These are phyloP conservation scores for Falco punctatus DNA, from an alignment of 2,113 vertebrate genomes.

Conservation along the genomic window DNA sequence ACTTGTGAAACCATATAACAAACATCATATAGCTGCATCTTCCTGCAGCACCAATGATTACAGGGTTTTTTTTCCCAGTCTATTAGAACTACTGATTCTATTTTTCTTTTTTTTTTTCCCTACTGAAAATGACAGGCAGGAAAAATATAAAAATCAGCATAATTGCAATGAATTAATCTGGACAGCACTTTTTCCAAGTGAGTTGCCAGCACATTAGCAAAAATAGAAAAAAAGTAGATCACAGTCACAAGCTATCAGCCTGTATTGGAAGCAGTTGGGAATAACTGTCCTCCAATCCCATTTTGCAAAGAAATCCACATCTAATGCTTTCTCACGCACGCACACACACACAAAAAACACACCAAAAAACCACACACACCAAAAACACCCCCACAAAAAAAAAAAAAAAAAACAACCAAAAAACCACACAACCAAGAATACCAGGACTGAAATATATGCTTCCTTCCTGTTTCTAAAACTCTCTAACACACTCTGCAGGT, in stretches of 20 bases:
- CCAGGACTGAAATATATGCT: not conserved
- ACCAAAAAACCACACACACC: too few species aligned
- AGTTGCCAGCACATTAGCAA: not conserved
- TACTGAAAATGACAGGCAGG: not conserved
- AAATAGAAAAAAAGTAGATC: not conserved
- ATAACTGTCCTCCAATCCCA: not conserved
- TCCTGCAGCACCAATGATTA: not conserved
- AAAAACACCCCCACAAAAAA: too few species aligned
- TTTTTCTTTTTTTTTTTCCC: not conserved
- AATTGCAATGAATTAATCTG: not conserved
- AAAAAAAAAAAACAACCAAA: not conserved
- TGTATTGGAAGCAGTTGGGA: not conserved
- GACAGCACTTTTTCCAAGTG: not conserved
- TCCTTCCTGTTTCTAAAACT: slow-evolving; percentile 42
- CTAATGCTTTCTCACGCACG: not conserved
- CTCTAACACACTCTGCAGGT: slow-evolving; percentile 69
- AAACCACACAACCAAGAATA: not conserved
- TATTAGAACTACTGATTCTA: not conserved
- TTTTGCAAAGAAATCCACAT: not conserved
- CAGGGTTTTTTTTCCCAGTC: not conserved
- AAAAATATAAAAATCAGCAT: not conserved
- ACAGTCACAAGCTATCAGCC: not conserved
- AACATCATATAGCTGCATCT: not conserved
- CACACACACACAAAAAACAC: too few species aligned
- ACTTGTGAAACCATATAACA: not conserved